Percentiles rank a stretch among this genome's conserved stretches.
These are phyloP conservation scores for Drosophila mauritiana DNA, from an alignment of 1,140 invertebrate genomes.

Conservation along the genomic window DNA sequence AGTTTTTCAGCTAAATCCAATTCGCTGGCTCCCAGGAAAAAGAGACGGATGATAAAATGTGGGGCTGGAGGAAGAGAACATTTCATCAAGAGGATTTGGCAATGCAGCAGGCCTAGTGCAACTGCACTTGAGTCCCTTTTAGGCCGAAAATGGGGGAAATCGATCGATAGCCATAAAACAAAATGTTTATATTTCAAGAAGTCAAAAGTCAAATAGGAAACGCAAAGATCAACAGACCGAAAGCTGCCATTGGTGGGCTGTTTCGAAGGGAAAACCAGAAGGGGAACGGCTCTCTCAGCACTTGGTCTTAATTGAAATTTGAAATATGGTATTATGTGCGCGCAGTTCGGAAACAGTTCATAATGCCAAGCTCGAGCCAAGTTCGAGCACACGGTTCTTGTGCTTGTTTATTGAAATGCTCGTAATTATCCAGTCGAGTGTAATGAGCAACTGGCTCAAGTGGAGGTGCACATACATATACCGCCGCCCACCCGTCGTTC, in stretches of 20 bases:
- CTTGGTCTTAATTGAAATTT: conserved; percentile 84
- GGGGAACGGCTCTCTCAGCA: conserved; percentile 70
- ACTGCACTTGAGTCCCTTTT: conserved; percentile 76
- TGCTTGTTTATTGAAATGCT: conserved; percentile 76
- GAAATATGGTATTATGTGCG: conserved; percentile 84
- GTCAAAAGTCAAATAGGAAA: conserved; percentile 80
- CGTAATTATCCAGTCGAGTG: conserved; percentile 74
- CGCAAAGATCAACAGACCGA: conserved; percentile 56
- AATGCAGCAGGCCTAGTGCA: conserved; percentile 55
- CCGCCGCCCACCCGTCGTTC: conserved; percentile 12
- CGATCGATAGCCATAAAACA: conserved; percentile 75
- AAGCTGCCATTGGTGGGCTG: conserved; percentile 56
- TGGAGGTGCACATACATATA: conserved; percentile 31
- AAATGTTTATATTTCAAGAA: conserved; percentile 78
- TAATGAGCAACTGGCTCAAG: conserved; percentile 79
- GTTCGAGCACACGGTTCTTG: conserved; percentile 51
- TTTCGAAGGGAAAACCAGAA: conserved; percentile 1
- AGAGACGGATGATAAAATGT: neutral
- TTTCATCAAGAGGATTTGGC: conserved; percentile 35
- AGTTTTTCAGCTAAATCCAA: conserved; percentile 57
- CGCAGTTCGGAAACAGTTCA: conserved; percentile 78
- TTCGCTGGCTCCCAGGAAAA: conserved; percentile 11
- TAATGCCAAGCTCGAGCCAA: conserved; percentile 64
- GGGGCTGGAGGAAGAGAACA: neutral
- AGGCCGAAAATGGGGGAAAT: conserved; percentile 40